Evolutionary conservation across 2,113 vertebrate genomes (phyloP).

Genomic region (Neoarius graeffei): DNA sequence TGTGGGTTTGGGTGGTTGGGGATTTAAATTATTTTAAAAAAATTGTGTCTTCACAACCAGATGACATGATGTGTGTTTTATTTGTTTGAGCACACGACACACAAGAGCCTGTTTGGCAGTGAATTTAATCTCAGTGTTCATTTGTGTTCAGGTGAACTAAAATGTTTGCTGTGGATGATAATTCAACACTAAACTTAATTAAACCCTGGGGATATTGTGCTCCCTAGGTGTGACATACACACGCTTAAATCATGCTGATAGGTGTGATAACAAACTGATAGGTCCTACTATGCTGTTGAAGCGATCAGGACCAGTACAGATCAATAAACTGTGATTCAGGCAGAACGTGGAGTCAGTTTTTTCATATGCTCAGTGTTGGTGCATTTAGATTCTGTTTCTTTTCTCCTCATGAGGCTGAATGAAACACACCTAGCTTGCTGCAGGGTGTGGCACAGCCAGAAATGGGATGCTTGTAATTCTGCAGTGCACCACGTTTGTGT

Average conservation of each 20-base stretch:
- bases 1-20: background rate
- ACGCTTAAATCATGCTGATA: background rate
- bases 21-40: background rate
- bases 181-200: background rate
- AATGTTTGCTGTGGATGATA: background rate
- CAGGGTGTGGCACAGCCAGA: constrained; percentile 2
- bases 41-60: background rate
- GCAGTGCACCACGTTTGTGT: constrained; percentile 4
- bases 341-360: background rate
- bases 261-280: background rate
- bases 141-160: background rate
- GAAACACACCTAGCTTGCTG: background rate
- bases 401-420: background rate
- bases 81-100: background rate
- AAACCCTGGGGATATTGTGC: background rate
- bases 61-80: background rate
- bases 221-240: background rate
- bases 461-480: constrained; percentile 14
- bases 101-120: background rate
- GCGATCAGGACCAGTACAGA: background rate
- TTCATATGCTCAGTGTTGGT: background rate
- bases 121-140: background rate
- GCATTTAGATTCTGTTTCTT: background rate
- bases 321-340: background rate
- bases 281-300: background rate